Evolutionary conservation across 2,888 invertebrate species (phyloP), one percentile per base, ranked within the genome.

Genomic region (Latrodectus elegans): DNA sequence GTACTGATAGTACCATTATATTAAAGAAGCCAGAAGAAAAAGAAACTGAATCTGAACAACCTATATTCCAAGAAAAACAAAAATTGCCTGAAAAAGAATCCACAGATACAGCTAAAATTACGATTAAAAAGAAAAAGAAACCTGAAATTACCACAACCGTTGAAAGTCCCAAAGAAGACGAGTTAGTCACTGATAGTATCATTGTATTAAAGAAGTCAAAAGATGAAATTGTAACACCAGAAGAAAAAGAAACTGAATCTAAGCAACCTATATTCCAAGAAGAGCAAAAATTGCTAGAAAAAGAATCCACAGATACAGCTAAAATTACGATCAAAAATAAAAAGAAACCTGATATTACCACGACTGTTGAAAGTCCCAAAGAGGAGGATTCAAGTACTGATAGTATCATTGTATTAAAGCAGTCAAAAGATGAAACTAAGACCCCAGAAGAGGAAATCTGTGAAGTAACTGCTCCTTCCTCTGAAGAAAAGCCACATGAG

Each of bases 51-150:
- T 72, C 82, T 15, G 75, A 80, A 60, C 38, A 75, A 88, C 75
- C 70, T 8, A 75, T 38, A 26, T n/a, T 51, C 8, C 49, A 14
- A 64, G 72, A 75, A 68, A 8, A 17, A 22, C 17, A 73, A 79
- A 73, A 75, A 52, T 75, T 53, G 9, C 82, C 80, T 38, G 22
- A 89, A 77, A 38, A 64, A 22, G 70, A 73, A 51, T 14, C 26
- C 12, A 3, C 71, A 12, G 74, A 87, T 26, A 60, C 55, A 14
- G 17, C 71, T 17, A 64, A 65, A 52, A 49, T 76, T 55, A 76
- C 67, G 9, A n/a, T 86, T 22, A 72, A 82, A 53, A 80, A 87
- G 17, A 51, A 73, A 9, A 73, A 78, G n/a, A 86, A 86, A 74
- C 74, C 75, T 14, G 53, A 76, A 38, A 22, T 70, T 70, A 51